phyloP scores from a whole-genome alignment of 37 sponge, comb jelly and placozoan genomes.

The Petrosia ficiformis region DNA sequence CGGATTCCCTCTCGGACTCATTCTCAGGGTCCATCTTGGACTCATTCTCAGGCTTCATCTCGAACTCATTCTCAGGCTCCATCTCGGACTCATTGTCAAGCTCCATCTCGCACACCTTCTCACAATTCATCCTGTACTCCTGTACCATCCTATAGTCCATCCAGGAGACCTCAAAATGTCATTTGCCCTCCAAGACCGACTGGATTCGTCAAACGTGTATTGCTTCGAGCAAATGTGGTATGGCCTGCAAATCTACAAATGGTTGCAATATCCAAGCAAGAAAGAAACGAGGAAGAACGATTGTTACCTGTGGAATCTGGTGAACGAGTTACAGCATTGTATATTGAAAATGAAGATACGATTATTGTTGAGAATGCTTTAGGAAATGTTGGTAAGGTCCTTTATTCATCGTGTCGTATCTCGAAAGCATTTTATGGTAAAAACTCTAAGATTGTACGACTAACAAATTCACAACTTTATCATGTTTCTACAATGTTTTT shows the following conservation, averaged over 20 bases:
- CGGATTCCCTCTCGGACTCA: too few relatives aligned
- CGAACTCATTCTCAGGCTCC: background rate
- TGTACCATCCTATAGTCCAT: background rate
- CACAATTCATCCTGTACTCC: background rate
- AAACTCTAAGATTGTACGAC: background rate
- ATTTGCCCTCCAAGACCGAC: background rate
- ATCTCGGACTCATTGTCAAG: background rate
- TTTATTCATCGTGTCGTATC: background rate
- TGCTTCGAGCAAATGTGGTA: background rate
- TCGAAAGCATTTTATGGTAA: constrained; percentile 1
- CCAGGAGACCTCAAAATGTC: background rate
- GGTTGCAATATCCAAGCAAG: background rate
- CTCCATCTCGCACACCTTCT: background rate
- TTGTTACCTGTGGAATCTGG: background rate
- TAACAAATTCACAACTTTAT: background rate
- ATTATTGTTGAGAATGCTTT: background rate
- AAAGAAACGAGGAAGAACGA: background rate
- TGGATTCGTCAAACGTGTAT: background rate
- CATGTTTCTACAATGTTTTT: background rate
- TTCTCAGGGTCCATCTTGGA: too few relatives aligned
- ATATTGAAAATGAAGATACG: background rate
- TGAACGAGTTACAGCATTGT: background rate
- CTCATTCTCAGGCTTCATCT: background rate
- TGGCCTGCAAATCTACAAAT: constrained; percentile 1
- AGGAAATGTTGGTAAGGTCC: background rate